phyloP scores from a whole-genome alignment of 2,888 invertebrate species.

The Euzophera pinguis region DNA sequence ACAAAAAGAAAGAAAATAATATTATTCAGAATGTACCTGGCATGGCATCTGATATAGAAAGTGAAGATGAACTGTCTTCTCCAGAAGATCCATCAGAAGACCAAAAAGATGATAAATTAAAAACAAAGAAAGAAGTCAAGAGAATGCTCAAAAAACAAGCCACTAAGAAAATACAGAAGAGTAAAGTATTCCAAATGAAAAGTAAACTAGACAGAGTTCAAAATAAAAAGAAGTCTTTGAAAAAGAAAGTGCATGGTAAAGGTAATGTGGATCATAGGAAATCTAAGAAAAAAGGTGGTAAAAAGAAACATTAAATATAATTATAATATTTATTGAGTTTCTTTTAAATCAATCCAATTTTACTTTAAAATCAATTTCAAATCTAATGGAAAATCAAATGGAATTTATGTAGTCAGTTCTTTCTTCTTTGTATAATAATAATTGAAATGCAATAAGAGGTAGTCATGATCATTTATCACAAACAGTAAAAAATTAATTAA shows the following conservation, averaged over 20 bases:
- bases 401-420: no score
- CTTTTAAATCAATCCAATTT: slow-evolving; percentile 7
- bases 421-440: no score
- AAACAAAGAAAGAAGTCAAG: slow-evolving; percentile 85
- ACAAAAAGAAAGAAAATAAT: slow-evolving; percentile 35
- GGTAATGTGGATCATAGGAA: slow-evolving; percentile 50
- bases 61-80: slow-evolving; percentile 40
- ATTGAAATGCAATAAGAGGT: slow-evolving; percentile 9
- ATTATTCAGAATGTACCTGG: slow-evolving; percentile 46
- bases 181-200: slow-evolving; percentile 88
- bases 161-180: slow-evolving; percentile 86
- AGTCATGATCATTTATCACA: slow-evolving; percentile 13
- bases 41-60: slow-evolving; percentile 58
- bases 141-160: slow-evolving; percentile 85
- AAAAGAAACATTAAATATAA: slow-evolving; percentile 52
- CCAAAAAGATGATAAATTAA: slow-evolving; percentile 47
- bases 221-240: slow-evolving; percentile 83
- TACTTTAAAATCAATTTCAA: no score
- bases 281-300: slow-evolving; percentile 59
- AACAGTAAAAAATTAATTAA: neutral
- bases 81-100: slow-evolving; percentile 31
- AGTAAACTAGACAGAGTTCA: slow-evolving; percentile 84
- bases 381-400: no score
- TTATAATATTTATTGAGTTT: slow-evolving; percentile 19
- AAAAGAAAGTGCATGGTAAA: slow-evolving; percentile 55